Conservation (phyloP, 2,113 vertebrate genomes). For the Neomonachus schauinslandi region DNA sequence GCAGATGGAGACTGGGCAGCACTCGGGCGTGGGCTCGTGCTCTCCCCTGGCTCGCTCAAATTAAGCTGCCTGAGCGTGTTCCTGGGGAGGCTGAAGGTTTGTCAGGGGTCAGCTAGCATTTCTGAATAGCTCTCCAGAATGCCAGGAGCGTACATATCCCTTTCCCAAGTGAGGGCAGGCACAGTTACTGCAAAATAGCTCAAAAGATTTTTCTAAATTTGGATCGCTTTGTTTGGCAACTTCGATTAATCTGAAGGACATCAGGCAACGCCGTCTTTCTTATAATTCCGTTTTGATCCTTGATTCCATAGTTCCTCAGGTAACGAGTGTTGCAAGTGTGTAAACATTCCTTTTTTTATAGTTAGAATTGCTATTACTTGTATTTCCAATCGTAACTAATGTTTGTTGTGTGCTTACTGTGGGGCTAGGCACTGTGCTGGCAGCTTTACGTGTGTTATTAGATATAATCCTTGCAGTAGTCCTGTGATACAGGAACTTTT, state of each 20-base stretch:
- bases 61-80: constrained; percentile 27
- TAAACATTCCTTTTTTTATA: background rate
- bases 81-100: constrained; percentile 39
- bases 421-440: background rate
- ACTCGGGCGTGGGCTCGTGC: background rate
- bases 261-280: background rate
- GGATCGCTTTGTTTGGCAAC: constrained; percentile 44
- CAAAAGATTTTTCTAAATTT: constrained; percentile 21
- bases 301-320: background rate
- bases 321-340: background rate
- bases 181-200: background rate
- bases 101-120: constrained; percentile 45
- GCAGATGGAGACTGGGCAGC: constrained; percentile 11
- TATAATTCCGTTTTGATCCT: background rate
- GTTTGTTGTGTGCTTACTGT: background rate
- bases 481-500: background rate
- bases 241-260: constrained; percentile 3
- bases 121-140: background rate
- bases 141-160: background rate
- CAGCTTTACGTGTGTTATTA: background rate
- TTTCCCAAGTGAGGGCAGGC: background rate
- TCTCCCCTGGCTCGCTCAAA: background rate
- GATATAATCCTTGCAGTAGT: background rate
- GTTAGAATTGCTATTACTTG: background rate
- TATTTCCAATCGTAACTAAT: background rate